phyloP scores from a whole-genome alignment of 2,797 vertebrate species.

The Odontamblyopus rebecca region DNA sequence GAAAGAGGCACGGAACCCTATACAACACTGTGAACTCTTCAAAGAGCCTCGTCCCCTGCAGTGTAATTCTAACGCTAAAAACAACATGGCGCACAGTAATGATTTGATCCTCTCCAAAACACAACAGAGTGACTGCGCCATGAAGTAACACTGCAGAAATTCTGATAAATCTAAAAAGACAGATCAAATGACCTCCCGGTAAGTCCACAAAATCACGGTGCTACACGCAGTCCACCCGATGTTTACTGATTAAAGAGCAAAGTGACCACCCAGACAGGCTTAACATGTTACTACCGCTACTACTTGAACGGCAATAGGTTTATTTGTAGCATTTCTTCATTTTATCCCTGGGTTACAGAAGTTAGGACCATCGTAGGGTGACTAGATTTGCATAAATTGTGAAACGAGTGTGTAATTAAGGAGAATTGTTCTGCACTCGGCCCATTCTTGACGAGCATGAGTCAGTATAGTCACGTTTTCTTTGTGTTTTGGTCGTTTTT shows the following conservation, averaged over 20 bases:
- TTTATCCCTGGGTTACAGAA: background rate
- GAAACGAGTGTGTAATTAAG: too few relatives aligned
- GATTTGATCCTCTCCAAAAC: constrained; percentile 13
- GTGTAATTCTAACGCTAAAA: constrained; percentile 5
- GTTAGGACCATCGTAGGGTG: too few relatives aligned
- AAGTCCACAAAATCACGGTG: constrained; percentile 12
- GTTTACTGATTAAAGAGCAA: constrained; percentile 16
- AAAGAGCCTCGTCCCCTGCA: constrained; percentile 9
- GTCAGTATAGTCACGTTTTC: too few relatives aligned
- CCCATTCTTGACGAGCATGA: too few relatives aligned
- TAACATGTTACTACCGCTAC: constrained; percentile 8
- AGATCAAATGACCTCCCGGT: background rate
- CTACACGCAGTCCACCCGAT: background rate
- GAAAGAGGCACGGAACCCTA: too few relatives aligned
- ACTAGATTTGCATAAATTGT: too few relatives aligned
- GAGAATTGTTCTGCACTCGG: too few relatives aligned
- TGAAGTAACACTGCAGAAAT: constrained; percentile 9
- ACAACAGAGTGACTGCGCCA: background rate
- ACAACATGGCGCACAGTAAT: constrained; percentile 1
- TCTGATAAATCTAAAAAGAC: constrained; percentile 12
- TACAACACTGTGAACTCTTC: background rate
- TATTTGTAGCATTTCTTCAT: background rate
- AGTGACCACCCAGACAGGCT: constrained; percentile 50
- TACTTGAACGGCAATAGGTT: background rate
- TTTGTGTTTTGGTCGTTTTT: too few relatives aligned